Evolutionary conservation across 64 coral and sea anemone species (phyloP).

Genomic region (Montipora foliosa): DNA sequence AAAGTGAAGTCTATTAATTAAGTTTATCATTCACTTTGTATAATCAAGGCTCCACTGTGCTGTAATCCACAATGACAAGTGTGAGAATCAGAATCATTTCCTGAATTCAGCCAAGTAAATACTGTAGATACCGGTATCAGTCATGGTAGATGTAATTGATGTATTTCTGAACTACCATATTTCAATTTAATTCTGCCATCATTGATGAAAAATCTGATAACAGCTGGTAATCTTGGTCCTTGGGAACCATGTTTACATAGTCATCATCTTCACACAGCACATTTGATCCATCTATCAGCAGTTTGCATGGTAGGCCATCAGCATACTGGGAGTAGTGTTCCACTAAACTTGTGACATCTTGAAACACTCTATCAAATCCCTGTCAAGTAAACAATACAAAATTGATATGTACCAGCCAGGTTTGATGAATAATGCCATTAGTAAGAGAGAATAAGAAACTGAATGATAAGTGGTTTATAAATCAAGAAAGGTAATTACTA

Average conservation of each 20-base stretch:
- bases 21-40: no score
- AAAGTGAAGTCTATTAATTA: no score
- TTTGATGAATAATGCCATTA: neutral
- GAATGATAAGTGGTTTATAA: no score
- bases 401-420: neutral
- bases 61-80: no score
- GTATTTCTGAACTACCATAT: no score
- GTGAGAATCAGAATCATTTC: no score
- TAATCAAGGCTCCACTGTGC: no score
- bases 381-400: neutral
- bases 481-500: no score
- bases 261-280: constrained; percentile 80
- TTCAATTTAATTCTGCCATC: constrained; percentile 73
- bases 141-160: no score
- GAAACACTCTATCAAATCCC: constrained; percentile 81
- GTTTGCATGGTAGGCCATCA: constrained; percentile 79
- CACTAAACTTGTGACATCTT: constrained; percentile 74
- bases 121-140: no score
- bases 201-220: constrained; percentile 88
- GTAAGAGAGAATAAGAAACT: no score
- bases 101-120: no score
- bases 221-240: constrained; percentile 78
- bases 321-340: constrained; percentile 76
- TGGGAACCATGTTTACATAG: constrained; percentile 59
- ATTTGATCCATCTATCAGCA: constrained; percentile 85